Evolutionary conservation across 2,113 vertebrate genomes (phyloP).

Genomic region (Diphyllodes magnificus): DNA sequence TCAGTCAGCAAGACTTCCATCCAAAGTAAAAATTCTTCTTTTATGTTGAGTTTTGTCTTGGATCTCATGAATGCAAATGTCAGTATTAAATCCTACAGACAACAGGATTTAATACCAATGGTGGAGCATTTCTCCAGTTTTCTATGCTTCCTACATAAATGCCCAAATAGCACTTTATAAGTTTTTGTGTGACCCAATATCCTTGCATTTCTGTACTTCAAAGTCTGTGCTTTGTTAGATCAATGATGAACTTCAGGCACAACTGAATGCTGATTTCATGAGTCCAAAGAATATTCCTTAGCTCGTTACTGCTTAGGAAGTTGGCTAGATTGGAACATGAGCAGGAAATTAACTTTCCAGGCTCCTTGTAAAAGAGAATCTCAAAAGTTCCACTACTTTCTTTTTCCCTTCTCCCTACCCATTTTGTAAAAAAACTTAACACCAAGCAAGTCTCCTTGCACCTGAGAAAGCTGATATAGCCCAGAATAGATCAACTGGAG

Average conservation of each 20-base stretch:
- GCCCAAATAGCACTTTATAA: not conserved
- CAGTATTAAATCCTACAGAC: not conserved
- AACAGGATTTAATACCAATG: not conserved
- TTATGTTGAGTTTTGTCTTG: not conserved
- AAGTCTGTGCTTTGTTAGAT: not conserved
- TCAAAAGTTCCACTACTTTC: not conserved
- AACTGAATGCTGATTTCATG: not conserved
- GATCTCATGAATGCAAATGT: not conserved
- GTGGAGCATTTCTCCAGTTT: not conserved
- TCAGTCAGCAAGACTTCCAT: conserved; percentile 94
- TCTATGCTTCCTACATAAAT: not conserved
- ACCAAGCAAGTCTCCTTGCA: not conserved
- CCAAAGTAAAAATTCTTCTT: conserved; percentile 82
- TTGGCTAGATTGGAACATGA: not conserved
- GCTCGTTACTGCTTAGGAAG: not conserved
- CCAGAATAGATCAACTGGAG: not conserved
- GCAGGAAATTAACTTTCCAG: not conserved
- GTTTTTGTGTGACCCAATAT: not conserved
- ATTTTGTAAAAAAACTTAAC: not conserved
- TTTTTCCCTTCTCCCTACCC: not conserved
- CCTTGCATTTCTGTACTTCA: not conserved
- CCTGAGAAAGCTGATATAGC: not conserved
- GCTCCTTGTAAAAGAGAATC: not conserved
- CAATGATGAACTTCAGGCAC: not conserved
- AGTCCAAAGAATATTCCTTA: not conserved